These are phyloP conservation scores for Ormyrus pomaceus DNA, from an alignment of 2,888 invertebrate species.

Conservation along the genomic window DNA sequence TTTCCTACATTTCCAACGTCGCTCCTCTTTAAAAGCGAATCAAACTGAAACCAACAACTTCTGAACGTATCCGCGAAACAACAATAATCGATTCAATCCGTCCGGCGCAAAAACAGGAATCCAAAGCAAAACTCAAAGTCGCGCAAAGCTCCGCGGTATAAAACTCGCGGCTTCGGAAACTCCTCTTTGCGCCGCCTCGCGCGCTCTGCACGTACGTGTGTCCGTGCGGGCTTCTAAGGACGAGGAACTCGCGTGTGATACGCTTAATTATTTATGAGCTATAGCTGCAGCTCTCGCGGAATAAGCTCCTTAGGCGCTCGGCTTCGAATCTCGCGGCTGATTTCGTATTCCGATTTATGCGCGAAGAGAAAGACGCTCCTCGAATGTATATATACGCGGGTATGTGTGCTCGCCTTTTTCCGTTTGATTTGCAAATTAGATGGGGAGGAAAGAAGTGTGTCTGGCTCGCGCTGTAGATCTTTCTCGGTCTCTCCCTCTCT, in stretches of 20 bases:
- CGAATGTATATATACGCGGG: too few species aligned
- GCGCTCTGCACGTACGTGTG: not conserved
- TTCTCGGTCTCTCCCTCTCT: too few species aligned
- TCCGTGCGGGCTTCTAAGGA: constrained; percentile 6
- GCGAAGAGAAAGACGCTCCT: not conserved
- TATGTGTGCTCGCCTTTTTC: not conserved
- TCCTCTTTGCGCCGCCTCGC: not conserved
- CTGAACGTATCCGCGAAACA: constrained; percentile 39
- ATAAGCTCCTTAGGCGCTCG: constrained; percentile 41
- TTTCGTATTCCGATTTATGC: constrained; percentile 49
- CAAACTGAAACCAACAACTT: not conserved
- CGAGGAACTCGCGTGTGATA: constrained; percentile 11
- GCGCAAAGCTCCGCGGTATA: not conserved
- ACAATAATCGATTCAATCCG: constrained; percentile 43
- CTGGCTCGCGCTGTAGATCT: too few species aligned
- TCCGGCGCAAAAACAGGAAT: not conserved
- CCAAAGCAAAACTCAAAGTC: constrained; percentile 6
- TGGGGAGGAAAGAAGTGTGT: too few species aligned
- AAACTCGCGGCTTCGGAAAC: not conserved
- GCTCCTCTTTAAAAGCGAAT: not conserved
- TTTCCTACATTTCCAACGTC: too few species aligned
- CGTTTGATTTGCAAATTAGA: constrained; percentile 46
- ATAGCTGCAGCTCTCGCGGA: constrained; percentile 7
- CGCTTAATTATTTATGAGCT: constrained; percentile 52
- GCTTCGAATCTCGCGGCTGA: constrained; percentile 1